Evolutionary conservation across 2,888 invertebrate genomes (phyloP), one percentile per base, ranked within the genome.

Genomic region (Rutpela maculata): DNA sequence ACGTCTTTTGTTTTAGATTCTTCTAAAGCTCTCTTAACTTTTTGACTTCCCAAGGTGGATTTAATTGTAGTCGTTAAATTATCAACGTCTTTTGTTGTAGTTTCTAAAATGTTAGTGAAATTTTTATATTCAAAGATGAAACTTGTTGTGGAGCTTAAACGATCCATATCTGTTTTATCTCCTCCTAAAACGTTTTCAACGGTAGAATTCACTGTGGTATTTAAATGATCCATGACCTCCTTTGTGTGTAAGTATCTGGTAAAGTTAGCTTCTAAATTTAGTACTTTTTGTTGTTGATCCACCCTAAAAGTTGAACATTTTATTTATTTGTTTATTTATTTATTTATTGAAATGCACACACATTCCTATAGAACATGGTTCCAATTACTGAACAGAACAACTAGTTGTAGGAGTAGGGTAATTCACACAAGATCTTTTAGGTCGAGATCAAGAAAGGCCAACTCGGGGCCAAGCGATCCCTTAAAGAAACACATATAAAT

Each of bases 251-350:
- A 9, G 15, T n/a, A 59, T 18, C n/a, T 60, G 9, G 68, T 75
- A 17, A 55, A 19, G 22, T 78, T 78, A 11, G 57, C 62, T 56
- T 69, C 22, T 11, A 84, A 69, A 43, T 81, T 76, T 15, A 82
- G 50, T 55, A 83, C 80, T 57, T 63, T 35, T 76, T 84, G 84
- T 69, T 83, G 83, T 17, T 78, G 65, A 59, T 84, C 84, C 12
- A 81, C 78, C 84, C 84, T 84, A 65, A 74, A 82, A 81, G 56
- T 17, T 65, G 38, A 9, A 22, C 17, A 26, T n/a, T n/a, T n/a
- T n/a, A n/a, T n/a, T n/a, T n/a, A n/a, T n/a, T n/a, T n/a, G n/a
- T n/a, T n/a, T n/a, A 57, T 17, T 57, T 57, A 57, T 18, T 17
- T n/a, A n/a, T n/a, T n/a, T n/a, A n/a, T n/a, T n/a, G n/a, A n/a